Percentiles rank a stretch among this genome's conserved stretches.
Conservation (phyloP, 2,797 vertebrate species). For the Rhabdophis nuchalis region DNA sequence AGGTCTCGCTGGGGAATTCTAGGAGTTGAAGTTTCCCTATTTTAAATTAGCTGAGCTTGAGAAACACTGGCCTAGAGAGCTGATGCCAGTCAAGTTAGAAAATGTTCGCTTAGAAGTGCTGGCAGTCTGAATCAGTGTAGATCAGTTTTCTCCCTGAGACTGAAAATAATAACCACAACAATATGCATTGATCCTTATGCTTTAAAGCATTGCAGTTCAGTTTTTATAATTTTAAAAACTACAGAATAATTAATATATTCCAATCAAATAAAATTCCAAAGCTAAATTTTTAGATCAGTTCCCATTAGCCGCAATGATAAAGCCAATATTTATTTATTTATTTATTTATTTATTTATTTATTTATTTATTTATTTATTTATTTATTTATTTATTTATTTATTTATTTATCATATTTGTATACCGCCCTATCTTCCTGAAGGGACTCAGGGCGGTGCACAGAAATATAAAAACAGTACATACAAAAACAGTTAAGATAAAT, state of each 20-base stretch:
- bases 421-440: too few relatives aligned
- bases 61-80: neutral
- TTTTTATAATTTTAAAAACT: neutral
- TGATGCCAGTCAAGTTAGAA: neutral
- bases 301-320: neutral
- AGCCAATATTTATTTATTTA: too few relatives aligned
- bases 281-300: neutral
- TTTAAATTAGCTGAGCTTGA: neutral
- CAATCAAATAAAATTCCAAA: neutral
- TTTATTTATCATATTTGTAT: too few relatives aligned
- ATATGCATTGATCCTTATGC: neutral
- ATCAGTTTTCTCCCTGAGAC: conserved; percentile 8
- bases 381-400: too few relatives aligned
- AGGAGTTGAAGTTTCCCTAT: neutral
- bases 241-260: neutral
- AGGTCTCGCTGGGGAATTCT: neutral
- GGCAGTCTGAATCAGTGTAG: neutral
- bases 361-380: too few relatives aligned
- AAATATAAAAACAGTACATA: too few relatives aligned
- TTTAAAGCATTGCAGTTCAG: neutral
- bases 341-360: too few relatives aligned
- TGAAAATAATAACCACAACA: neutral
- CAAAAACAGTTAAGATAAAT: too few relatives aligned
- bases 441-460: too few relatives aligned
- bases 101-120: neutral